Evolutionary conservation across 2,797 vertebrate species (phyloP).

Genomic region (Rhincodon typus): DNA sequence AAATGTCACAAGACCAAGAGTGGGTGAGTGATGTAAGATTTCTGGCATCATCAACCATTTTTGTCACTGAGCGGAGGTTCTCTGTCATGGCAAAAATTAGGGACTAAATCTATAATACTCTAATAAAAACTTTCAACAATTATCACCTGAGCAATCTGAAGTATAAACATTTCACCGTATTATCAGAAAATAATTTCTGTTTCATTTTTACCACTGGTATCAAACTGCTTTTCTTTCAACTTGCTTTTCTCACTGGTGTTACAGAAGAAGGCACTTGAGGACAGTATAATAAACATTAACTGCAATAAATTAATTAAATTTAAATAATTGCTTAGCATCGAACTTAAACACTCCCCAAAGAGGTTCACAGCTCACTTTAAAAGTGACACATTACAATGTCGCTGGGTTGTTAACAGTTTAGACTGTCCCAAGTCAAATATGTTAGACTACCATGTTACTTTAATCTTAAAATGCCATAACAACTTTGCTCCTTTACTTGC

Average conservation of each 20-base stretch:
- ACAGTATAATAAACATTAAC: too few species aligned
- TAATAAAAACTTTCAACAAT: not conserved
- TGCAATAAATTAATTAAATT: not conserved
- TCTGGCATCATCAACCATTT: too few species aligned
- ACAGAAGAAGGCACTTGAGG: not conserved
- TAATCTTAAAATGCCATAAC: not conserved
- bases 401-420: not conserved
- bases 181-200: not conserved
- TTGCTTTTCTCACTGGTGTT: not conserved
- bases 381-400: not conserved
- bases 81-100: too few species aligned
- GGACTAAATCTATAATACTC: too few species aligned
- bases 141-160: not conserved
- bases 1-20: too few species aligned
- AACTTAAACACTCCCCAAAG: not conserved
- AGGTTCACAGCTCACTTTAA: not conserved
- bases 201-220: not conserved
- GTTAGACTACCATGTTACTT: not conserved
- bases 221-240: not conserved
- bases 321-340: too few species aligned
- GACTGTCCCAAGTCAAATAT: not conserved
- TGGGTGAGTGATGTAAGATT: too few species aligned
- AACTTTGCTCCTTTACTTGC: not conserved
- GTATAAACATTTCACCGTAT: not conserved
- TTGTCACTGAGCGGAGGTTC: too few species aligned